These are phyloP conservation scores for Cepphus grylle DNA, from an alignment of 2,113 vertebrate species.

Conservation along the genomic window DNA sequence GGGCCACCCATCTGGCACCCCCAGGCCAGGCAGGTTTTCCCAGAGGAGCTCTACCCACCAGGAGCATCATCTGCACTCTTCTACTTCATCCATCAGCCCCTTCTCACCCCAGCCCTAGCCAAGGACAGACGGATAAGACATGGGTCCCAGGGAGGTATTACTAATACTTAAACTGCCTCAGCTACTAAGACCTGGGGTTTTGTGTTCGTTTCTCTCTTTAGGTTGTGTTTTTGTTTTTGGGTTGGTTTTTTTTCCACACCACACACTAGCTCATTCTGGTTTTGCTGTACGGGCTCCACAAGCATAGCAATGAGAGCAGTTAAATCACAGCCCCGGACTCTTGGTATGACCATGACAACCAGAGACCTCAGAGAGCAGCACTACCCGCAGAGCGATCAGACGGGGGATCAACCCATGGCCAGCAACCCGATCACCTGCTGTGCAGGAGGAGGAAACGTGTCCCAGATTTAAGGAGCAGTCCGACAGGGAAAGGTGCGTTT, in stretches of 20 bases:
- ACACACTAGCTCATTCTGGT: background rate
- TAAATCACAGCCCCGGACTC: background rate
- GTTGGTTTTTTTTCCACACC: background rate
- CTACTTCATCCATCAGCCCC: background rate
- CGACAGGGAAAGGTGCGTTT: background rate
- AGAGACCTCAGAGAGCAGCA: background rate
- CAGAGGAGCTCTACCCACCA: background rate
- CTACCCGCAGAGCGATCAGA: background rate
- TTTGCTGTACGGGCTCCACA: background rate
- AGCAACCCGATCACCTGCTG: background rate
- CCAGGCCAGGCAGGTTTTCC: background rate
- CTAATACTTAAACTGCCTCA: background rate
- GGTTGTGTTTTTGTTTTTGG: background rate
- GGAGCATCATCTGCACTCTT: background rate
- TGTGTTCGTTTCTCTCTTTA: background rate
- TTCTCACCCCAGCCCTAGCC: background rate
- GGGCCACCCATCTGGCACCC: background rate
- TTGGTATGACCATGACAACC: rapidly evolving
- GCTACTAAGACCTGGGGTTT: rapidly evolving
- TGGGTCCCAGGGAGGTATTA: background rate
- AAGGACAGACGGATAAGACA: rapidly evolving
- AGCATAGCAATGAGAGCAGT: background rate
- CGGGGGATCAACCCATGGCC: background rate
- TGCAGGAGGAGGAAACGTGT: background rate
- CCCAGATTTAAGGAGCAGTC: background rate